Evolutionary conservation across 2,797 vertebrate species (phyloP), one percentile per base, ranked within the genome.

Genomic region (Gephyroberyx darwinii): DNA sequence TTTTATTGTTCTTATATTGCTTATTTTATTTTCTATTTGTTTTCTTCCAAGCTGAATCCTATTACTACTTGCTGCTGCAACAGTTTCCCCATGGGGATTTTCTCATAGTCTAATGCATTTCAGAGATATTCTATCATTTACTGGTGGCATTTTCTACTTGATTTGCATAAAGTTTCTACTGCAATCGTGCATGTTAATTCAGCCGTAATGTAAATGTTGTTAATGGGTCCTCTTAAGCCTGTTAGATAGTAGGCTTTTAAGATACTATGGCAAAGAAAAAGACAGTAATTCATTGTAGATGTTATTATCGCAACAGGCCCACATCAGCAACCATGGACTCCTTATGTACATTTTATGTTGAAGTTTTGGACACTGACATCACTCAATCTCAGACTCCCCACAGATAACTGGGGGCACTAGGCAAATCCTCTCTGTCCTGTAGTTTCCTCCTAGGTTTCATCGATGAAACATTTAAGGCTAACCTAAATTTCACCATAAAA

Each of bases 381-480:
- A 47, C 50, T 39, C 60, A 45, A 6, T 54, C 30, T 65, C 56
- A 64, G 22, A 9, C 14, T 35, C 51, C 26, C 26, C 26, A 26
- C 4, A 30, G 26, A 26, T 26, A 26, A 26, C 26, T 26, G 26
- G 26, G 26, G 26, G 4, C 26, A 4, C 26, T 3, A 26, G 26
- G 26, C 26, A 26, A 26, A 26, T 41, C 48, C 12, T 50, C 4
- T 71, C 54, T 22, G 33, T 60, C 52, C 53, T 53, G 61, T 5
- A 9, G 35, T 65, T 72, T 72, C 14, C 35, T 74, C 54, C 48
- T 19, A 9, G 41, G 52, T 50, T 65, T 37, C 20, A 47, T 30
- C 51, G 5, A 50, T 10, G 70, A 51, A 20, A 56, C 20, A 37
- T 19, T 71, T 30, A 65, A 60, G 72, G 73, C 84, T 41, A 75